Conservation (phyloP, 2,888 invertebrate genomes). For the Drosophila emarginata region DNA sequence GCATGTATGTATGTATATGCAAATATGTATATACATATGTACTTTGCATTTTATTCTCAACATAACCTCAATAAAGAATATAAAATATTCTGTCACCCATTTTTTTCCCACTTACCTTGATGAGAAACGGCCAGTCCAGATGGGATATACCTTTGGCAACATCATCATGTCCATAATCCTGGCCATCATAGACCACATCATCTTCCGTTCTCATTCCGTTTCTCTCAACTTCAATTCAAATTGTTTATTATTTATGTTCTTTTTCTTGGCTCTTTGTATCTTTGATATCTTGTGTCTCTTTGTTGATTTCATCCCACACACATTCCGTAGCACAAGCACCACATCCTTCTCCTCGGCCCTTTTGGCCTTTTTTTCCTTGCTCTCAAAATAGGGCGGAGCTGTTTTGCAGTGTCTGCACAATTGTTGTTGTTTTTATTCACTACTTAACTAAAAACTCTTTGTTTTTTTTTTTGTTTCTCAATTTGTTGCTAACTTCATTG, state of each 20-base stretch:
- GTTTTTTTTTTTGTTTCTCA: not conserved
- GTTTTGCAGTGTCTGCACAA: conserved; percentile 14
- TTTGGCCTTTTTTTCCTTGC: conserved; percentile 13
- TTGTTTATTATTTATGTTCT: not conserved
- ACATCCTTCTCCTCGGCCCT: not conserved
- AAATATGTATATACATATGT: conserved; percentile 33
- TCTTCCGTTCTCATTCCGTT: conserved; percentile 41
- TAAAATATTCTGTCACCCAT: conserved; percentile 12
- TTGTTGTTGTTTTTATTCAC: not conserved
- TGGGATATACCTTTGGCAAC: conserved; percentile 61
- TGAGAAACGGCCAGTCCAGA: conserved; percentile 81
- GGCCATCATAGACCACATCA: conserved; percentile 66
- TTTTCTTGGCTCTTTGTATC: not conserved
- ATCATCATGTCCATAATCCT: conserved; percentile 63
- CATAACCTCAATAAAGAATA: conserved; percentile 39
- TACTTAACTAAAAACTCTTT: not conserved
- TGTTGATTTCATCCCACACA: conserved; percentile 12
- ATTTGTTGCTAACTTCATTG: not conserved
- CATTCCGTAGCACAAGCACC: conserved; percentile 24
- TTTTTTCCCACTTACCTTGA: conserved; percentile 73
- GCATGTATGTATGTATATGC: not conserved
- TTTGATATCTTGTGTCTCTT: not conserved
- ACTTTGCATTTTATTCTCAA: conserved; percentile 43
- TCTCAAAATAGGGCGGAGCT: conserved; percentile 63
- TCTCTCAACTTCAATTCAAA: conserved; percentile 19